Percentiles rank a stretch among this genome's conserved stretches.
phyloP scores from a whole-genome alignment of 2,113 vertebrate genomes.

The Campylomormyrus tamandua region DNA sequence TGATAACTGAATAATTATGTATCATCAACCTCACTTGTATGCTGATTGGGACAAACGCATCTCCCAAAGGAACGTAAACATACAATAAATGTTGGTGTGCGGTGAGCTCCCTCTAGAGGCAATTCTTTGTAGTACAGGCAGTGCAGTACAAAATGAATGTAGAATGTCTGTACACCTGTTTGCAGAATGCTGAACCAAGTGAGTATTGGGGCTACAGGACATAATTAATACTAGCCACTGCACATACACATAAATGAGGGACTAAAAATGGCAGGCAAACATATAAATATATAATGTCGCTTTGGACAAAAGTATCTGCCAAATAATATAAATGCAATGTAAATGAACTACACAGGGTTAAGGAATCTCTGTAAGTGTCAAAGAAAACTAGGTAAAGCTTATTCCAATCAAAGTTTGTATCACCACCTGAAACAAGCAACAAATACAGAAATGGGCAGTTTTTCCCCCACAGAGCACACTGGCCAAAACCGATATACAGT shows the following conservation, averaged over 20 bases:
- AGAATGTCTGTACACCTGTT: background rate
- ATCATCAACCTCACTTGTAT: background rate
- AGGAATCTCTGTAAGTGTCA: background rate
- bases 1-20: background rate
- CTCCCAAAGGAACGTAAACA: background rate
- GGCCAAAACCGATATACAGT: background rate
- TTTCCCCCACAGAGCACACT: background rate
- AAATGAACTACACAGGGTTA: background rate
- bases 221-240: background rate
- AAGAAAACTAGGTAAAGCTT: background rate
- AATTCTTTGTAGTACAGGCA: background rate
- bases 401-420: background rate
- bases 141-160: background rate
- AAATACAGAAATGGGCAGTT: background rate
- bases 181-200: background rate
- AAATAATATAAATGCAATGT: background rate
- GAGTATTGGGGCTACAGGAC: background rate
- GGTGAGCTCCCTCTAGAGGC: background rate
- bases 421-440: background rate
- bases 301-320: background rate
- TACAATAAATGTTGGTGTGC: background rate
- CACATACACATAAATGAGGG: background rate
- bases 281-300: background rate
- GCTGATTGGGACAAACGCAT: background rate
- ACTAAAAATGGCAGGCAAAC: background rate